Conservation (phyloP, 2,113 vertebrate genomes). For the Cynocephalus volans region DNA sequence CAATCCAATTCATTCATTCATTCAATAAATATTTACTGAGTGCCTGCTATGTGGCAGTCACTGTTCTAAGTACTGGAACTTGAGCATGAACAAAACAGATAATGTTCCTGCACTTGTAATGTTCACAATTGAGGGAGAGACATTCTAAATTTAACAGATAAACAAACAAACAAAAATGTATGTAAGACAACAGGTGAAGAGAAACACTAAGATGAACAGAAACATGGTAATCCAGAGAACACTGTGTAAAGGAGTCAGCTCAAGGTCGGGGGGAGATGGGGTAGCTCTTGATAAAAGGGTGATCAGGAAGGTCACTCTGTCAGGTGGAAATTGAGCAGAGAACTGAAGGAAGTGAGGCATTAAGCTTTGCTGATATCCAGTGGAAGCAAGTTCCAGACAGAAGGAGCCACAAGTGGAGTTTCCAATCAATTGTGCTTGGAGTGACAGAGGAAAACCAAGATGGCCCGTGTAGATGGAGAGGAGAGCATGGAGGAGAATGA, state of each 20-base stretch:
- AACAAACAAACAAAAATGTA: background rate
- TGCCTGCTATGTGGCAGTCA: background rate
- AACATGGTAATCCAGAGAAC: background rate
- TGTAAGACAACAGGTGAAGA: background rate
- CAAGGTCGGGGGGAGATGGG: rapidly evolving
- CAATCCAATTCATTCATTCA: background rate
- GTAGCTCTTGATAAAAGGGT: background rate
- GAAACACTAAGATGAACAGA: background rate
- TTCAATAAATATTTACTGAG: no score
- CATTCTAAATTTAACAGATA: background rate
- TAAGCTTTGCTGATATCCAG: background rate
- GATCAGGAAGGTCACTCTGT: background rate
- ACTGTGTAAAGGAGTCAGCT: background rate
- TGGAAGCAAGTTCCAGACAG: background rate
- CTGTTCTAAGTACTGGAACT: background rate
- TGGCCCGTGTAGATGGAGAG: rapidly evolving
- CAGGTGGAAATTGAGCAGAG: background rate
- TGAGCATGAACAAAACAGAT: background rate
- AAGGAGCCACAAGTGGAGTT: background rate
- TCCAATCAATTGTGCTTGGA: background rate
- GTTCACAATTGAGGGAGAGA: background rate
- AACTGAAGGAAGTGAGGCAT: background rate
- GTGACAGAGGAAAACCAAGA: background rate
- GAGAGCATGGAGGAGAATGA: rapidly evolving
- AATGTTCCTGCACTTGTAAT: background rate